A percentile compares a stretch with the other conserved stretches of the same genome.
Conservation (phyloP, 2,888 invertebrate genomes). For the Tromatobia lineatoria region DNA sequence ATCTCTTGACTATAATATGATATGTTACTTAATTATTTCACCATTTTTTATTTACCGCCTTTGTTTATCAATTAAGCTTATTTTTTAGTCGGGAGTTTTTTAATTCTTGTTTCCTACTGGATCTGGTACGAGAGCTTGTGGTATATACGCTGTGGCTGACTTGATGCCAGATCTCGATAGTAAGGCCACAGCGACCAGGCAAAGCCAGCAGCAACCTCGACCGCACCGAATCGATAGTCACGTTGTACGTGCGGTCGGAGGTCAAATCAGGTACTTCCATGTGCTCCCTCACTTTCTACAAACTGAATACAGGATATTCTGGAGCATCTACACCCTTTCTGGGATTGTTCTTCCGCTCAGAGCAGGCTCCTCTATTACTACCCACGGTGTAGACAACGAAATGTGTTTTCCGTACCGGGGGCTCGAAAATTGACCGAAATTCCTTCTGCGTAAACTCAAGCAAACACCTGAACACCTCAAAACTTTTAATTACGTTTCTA, state of each 20-base stretch:
- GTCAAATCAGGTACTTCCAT: slow-evolving; percentile 49
- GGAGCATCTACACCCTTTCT: background rate
- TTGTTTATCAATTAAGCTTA: too few species aligned
- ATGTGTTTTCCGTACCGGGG: background rate
- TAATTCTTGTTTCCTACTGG: too few species aligned
- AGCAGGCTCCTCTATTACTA: background rate
- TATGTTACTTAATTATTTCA: too few species aligned
- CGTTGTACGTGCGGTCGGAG: slow-evolving; percentile 63
- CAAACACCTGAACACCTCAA: background rate
- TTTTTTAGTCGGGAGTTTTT: too few species aligned
- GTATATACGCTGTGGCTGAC: slow-evolving; percentile 49
- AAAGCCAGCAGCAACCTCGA: slow-evolving; percentile 51
- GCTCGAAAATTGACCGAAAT: background rate
- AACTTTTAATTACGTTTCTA: background rate
- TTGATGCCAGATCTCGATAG: slow-evolving; percentile 63
- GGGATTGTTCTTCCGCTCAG: slow-evolving; percentile 11
- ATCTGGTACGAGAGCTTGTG: background rate
- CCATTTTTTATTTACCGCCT: too few species aligned
- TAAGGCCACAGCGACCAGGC: slow-evolving; percentile 16
- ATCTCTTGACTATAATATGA: too few species aligned
- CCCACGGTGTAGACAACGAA: background rate
- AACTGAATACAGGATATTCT: slow-evolving; percentile 15
- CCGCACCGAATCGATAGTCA: slow-evolving; percentile 65
- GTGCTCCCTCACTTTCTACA: slow-evolving; percentile 27
- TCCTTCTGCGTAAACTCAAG: background rate